These are phyloP conservation scores for Pachymerium ferrugineum DNA, from an alignment of 2,888 invertebrate genomes.

Conservation along the genomic window DNA sequence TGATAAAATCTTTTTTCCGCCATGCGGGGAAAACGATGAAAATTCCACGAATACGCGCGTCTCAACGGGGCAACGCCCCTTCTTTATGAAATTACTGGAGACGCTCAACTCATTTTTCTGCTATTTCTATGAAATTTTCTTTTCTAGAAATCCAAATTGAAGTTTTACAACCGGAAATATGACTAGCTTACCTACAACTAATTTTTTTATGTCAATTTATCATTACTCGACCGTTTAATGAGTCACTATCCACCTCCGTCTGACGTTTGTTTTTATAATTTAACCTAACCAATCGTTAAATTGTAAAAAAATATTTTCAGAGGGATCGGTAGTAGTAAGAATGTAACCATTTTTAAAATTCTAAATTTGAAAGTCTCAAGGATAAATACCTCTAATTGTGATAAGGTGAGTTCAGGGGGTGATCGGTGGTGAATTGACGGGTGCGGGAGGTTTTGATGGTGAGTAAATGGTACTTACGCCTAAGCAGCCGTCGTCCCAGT, in stretches of 20 bases:
- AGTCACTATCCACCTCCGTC: not conserved
- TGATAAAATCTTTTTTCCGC: not conserved
- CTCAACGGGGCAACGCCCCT: constrained; percentile 19
- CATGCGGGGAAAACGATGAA: not conserved
- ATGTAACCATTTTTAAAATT: not conserved
- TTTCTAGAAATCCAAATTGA: too few species aligned
- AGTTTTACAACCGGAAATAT: too few species aligned
- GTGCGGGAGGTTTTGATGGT: not conserved
- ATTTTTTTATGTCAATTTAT: not conserved
- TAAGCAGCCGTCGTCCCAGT: not conserved
- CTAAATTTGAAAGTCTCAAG: not conserved
- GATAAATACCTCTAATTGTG: not conserved
- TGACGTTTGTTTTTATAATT: not conserved
- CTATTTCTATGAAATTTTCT: too few species aligned
- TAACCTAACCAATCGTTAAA: not conserved
- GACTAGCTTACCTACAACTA: not conserved
- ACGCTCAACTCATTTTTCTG: too few species aligned
- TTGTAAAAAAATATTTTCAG: too few species aligned
- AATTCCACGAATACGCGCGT: not conserved
- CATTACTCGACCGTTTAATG: not conserved
- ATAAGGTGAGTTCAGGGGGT: not conserved
- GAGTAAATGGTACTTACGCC: not conserved
- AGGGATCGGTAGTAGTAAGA: too few species aligned
- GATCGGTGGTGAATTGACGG: constrained; percentile 10
- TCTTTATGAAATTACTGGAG: too few species aligned